Evolutionary conservation across 2,113 vertebrate species (phyloP), one percentile per base, ranked within the genome.

Genomic region (Beaufortia kweichowensis): DNA sequence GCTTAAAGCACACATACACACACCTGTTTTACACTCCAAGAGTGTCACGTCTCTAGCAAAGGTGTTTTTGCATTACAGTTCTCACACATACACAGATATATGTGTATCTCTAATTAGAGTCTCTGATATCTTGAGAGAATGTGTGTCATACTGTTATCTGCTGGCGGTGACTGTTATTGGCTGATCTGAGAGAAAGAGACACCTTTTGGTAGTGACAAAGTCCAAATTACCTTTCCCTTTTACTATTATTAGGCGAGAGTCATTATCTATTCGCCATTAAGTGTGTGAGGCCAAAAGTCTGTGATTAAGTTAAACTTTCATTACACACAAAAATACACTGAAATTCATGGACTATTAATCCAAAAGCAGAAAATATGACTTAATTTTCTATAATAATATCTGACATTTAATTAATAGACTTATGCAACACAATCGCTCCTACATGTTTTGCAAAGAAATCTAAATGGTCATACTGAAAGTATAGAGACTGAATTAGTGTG

Each of bases 181-280:
- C 55, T 35, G 50, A 57, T 70, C 68, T 55, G 68, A 70, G n/a
- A 21, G 28, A 53, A 55, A 69, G 21, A n/a, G n/a, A n/a, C n/a
- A 53, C 66, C 17, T 21, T 15, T 35, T 24, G n/a, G 29, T 46
- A 46, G 14, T 17, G 14, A 43, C 41, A 46, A 46, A 17, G 43
- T 46, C 43, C 35, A 46, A 46, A 46, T 46, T 46, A 17, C 3
- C 15, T 46, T 4, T 46, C 14, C 43, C 15, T 46, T 46, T 15
- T 46, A 46, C 15, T 46, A 6, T 46, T 17, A 46, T 15, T 46
- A 5, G 43, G 43, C 14, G 15, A 14, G 14, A 46, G 15, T 46
- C 43, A 4, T 46, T 46, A 46, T 14, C 15, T 17, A 15, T 46
- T 46, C 43, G 15, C 43, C 43, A 46, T 46, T 46, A 17, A 17